Conservation (phyloP, 2,888 invertebrate genomes). For the Epinotia demarniana region DNA sequence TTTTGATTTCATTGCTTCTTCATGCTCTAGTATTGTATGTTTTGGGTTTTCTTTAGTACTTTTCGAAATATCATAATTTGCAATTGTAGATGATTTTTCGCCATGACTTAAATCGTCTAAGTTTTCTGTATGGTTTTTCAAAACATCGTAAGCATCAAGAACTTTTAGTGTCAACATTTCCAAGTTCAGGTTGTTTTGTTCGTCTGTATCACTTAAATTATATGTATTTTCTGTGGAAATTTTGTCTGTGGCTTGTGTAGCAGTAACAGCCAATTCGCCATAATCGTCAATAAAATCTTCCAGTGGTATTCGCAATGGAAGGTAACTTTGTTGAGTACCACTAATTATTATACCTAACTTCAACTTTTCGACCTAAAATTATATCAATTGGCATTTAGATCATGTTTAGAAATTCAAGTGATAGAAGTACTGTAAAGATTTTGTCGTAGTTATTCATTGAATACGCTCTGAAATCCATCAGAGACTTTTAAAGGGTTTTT, state of each 20-base stretch:
- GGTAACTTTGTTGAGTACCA: constrained; percentile 15
- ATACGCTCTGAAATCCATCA: neutral
- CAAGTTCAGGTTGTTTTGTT: neutral
- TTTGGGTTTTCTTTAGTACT: neutral
- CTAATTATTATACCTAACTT: constrained; percentile 29
- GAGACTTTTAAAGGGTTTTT: neutral
- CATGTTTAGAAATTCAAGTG: neutral
- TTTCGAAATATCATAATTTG: neutral
- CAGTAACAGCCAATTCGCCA: neutral
- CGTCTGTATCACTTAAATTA: neutral
- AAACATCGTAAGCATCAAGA: neutral
- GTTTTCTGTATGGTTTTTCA: neutral
- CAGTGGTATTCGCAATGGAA: neutral
- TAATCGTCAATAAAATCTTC: neutral
- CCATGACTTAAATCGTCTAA: neutral
- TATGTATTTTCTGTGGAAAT: neutral
- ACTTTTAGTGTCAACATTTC: neutral
- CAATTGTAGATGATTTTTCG: neutral
- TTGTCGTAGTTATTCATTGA: neutral
- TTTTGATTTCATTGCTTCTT: no score
- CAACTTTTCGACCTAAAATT: constrained; percentile 21
- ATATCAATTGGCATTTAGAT: constrained; percentile 1
- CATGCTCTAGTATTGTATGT: no score
- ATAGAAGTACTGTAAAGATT: neutral
- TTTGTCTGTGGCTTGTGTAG: neutral